Evolutionary conservation across 2,113 vertebrate genomes (phyloP).

Genomic region (Pterocles orientalis): DNA sequence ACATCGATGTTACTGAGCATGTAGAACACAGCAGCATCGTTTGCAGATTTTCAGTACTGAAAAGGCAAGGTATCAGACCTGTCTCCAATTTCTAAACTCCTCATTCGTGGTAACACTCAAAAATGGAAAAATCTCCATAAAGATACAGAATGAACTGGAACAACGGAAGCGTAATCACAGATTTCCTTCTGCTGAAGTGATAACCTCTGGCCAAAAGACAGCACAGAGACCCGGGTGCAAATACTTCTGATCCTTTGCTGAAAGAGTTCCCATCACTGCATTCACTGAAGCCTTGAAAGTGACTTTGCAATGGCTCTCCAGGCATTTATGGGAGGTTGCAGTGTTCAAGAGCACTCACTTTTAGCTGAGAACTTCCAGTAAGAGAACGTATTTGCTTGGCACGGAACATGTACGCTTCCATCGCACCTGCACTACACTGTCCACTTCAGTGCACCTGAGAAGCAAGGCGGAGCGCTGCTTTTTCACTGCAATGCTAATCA

Average conservation of each 20-base stretch:
- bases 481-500: background rate
- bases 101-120: background rate
- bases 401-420: background rate
- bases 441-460: background rate
- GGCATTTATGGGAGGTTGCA: background rate
- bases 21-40: accelerated
- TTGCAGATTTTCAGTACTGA: background rate
- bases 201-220: background rate
- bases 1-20: background rate
- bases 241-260: background rate
- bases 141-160: background rate
- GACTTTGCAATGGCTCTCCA: background rate
- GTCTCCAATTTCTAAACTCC: background rate
- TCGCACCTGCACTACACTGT: accelerated
- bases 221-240: background rate
- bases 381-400: background rate
- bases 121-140: background rate
- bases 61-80: background rate
- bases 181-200: background rate
- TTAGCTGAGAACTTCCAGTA: background rate
- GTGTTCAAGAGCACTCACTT: background rate
- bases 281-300: background rate
- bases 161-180: background rate
- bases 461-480: background rate
- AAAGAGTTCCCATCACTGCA: background rate